Evolutionary conservation across 2,888 invertebrate genomes (phyloP), one percentile per base, ranked within the genome.

Genomic region (Dryadula phaetusa): DNA sequence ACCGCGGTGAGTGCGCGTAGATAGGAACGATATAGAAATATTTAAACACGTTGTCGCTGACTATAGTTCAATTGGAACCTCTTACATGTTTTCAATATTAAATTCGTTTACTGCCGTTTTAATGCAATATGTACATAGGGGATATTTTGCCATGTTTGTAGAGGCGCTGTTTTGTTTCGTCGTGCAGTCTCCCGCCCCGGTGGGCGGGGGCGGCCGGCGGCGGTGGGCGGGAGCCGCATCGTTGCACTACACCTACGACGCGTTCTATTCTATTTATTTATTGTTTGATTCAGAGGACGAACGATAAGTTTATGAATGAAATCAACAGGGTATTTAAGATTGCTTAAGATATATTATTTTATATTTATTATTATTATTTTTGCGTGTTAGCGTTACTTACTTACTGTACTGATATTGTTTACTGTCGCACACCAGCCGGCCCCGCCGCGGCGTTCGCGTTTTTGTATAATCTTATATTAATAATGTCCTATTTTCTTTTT

Each of bases 271-370:
- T 72, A 71, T 75, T 77, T 75, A 74, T 77, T 78, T 77, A 75
- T 67, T 75, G 74, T 75, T 80, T 82, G 80, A 78, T 78, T 82
- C 83, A 80, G 77, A 81, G 52, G 62, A 66, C 63, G 82, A 81
- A 78, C 66, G 64, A 73, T 77, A 72, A 72, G 75, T 77, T 78
- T 70, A 84, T 81, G 86, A 87, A 87, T 86, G 84, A 88, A 91
- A 91, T 90, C 90, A 91, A 92, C 92, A 92, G 92, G 92, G 92
- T 92, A 92, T 92, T 90, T 90, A 92, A 90, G 88, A 90, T 91
- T 87, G 89, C 90, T 89, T 92, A 89, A 90, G 91, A 85, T 85
- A 85, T 87, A 84, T 90, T 84, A 87, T 90, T 90, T 90, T 87
- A 85, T 92, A 90, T 90, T 90, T 91, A 89, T 90, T 84, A 76